phyloP scores from a whole-genome alignment of 2,113 vertebrate genomes.

The Calypte anna region DNA sequence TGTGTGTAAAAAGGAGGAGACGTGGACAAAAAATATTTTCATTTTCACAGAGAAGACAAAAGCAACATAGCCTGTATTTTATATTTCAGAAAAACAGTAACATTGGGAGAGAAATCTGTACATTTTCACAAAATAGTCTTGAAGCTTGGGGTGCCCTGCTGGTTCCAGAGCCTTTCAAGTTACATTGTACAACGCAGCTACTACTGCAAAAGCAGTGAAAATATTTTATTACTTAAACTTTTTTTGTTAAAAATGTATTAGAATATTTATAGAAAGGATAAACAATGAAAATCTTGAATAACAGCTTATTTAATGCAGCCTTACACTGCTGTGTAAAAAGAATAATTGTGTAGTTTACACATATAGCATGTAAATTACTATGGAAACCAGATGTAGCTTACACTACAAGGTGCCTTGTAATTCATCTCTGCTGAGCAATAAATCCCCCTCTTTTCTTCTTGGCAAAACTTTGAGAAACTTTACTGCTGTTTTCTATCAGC shows the following conservation, averaged over 20 bases:
- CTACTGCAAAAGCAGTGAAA: not conserved
- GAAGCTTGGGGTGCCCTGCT: not conserved
- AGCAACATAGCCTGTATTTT: not conserved
- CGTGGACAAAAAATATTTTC: not conserved
- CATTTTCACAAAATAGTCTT: not conserved
- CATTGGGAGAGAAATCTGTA: not conserved
- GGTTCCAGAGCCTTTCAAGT: not conserved
- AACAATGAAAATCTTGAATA: slow-evolving; percentile 25
- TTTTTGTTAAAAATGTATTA: slow-evolving; percentile 23
- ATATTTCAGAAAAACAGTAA: not conserved
- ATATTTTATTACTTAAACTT: not conserved
- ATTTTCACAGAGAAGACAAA: not conserved
- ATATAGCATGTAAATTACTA: slow-evolving; percentile 74
- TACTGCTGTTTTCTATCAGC: slow-evolving; percentile 87
- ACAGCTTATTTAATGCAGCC: slow-evolving; percentile 26
- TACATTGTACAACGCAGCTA: not conserved
- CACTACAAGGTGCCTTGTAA: slow-evolving; percentile 83
- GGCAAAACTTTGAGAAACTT: slow-evolving; percentile 80
- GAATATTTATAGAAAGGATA: slow-evolving; percentile 22
- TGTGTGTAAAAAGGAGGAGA: not conserved
- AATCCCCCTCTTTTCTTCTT: slow-evolving; percentile 73
- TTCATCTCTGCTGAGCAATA: slow-evolving; percentile 82
- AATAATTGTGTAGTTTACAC: slow-evolving; percentile 70
- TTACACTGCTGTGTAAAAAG: slow-evolving; percentile 50
- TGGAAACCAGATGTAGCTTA: slow-evolving; percentile 81